Percentiles rank a stretch among this genome's conserved stretches.
phyloP scores from a whole-genome alignment of 2,113 vertebrate genomes.

The Chinchilla lanigera region DNA sequence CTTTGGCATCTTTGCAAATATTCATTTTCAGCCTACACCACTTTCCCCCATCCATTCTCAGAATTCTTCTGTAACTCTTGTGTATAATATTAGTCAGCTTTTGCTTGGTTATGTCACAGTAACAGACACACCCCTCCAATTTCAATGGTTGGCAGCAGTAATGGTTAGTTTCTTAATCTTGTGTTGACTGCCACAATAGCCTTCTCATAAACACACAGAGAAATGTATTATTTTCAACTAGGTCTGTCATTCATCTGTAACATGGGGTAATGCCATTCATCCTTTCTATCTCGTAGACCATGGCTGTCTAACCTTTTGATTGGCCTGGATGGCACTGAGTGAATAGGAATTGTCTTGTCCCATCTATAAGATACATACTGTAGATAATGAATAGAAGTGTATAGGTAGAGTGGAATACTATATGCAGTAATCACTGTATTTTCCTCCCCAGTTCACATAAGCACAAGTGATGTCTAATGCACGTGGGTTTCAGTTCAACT shows the following conservation, averaged over 20 bases:
- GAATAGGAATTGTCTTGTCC: background rate
- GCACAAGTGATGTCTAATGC: background rate
- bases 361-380: background rate
- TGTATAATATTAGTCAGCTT: background rate
- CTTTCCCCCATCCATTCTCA: background rate
- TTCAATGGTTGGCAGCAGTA: too few relatives aligned
- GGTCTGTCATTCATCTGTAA: background rate
- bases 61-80: background rate
- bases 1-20: background rate
- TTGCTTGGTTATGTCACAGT: background rate
- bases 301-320: background rate
- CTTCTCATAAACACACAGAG: background rate
- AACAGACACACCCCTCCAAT: accelerated
- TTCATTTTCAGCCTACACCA: background rate
- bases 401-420: background rate
- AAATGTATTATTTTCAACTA: background rate
- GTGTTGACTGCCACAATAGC: background rate
- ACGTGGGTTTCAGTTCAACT: background rate
- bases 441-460: background rate
- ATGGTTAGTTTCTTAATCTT: background rate
- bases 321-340: background rate
- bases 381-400: background rate
- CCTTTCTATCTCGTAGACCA: background rate
- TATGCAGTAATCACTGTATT: background rate
- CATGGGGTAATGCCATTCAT: background rate